A percentile compares a stretch with the other conserved stretches of the same genome.
Evolutionary conservation across 2,888 invertebrate species (phyloP).

Genomic region (Bugula neritina): DNA sequence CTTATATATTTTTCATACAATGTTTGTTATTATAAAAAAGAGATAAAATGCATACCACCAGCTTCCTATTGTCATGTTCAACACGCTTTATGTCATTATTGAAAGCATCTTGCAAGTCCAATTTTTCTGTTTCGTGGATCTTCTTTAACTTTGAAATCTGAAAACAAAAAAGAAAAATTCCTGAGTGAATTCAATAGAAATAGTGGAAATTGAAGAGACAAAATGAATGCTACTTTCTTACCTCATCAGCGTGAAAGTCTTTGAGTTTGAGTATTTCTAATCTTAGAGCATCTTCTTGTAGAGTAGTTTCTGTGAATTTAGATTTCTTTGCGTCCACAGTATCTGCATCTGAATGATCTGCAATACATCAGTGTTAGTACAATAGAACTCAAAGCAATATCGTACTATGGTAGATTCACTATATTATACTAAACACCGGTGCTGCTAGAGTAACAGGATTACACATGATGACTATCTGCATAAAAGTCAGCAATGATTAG

Average conservation of each 20-base stretch:
- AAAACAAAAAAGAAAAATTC: background rate
- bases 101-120: slow-evolving; percentile 36
- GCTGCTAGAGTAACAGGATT: no score
- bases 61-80: slow-evolving; percentile 37
- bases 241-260: slow-evolving; percentile 13
- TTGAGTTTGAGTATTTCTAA: slow-evolving; percentile 19
- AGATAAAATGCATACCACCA: slow-evolving; percentile 3
- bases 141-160: slow-evolving; percentile 30
- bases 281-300: background rate
- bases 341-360: slow-evolving; percentile 5
- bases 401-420: no score
- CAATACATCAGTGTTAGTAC: background rate
- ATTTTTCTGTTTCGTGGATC: slow-evolving; percentile 33
- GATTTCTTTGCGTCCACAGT: background rate
- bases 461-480: no score
- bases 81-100: slow-evolving; percentile 44
- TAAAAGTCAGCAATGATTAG: no score
- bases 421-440: no score
- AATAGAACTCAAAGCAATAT: no score
- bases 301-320: background rate
- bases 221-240: background rate
- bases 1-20: no score
- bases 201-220: background rate
- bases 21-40: no score
- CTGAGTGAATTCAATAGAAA: no score